A percentile compares a stretch with the other conserved stretches of the same genome.
These are phyloP conservation scores for Morone saxatilis DNA, from an alignment of 2,113 vertebrate genomes.

Conservation along the genomic window DNA sequence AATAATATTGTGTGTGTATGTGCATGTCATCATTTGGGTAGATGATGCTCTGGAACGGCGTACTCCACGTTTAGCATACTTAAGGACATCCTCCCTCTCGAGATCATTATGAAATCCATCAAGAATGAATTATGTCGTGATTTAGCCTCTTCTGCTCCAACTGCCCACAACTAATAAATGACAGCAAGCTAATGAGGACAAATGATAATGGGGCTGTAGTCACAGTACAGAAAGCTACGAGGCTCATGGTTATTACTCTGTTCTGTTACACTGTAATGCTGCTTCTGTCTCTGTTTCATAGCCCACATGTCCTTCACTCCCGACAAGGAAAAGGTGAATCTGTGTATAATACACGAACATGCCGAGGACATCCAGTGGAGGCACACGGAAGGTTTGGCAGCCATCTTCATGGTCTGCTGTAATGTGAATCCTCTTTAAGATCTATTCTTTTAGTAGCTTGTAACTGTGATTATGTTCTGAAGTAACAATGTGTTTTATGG, in stretches of 20 bases:
- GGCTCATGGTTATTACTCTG: conserved; percentile 30
- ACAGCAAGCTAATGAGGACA: conserved; percentile 65
- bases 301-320: conserved; percentile 62
- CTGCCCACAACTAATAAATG: conserved; percentile 61
- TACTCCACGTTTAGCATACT: not conserved
- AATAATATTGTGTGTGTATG: conserved; percentile 26
- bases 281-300: conserved; percentile 45
- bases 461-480: conserved; percentile 33
- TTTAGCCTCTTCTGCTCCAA: conserved; percentile 48
- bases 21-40: conserved; percentile 37
- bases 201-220: conserved; percentile 52
- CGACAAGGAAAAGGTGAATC: conserved; percentile 48
- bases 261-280: conserved; percentile 36
- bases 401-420: conserved; percentile 6
- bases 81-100: conserved; percentile 51
- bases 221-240: not conserved
- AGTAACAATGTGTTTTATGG: conserved; percentile 28
- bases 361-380: conserved; percentile 11
- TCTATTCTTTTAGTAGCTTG: conserved; percentile 30
- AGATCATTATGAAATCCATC: conserved; percentile 69
- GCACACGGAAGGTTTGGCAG: conserved; percentile 13
- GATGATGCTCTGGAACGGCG: conserved; percentile 20
- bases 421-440: conserved; percentile 22
- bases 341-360: conserved; percentile 12
- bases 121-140: conserved; percentile 58